These are phyloP conservation scores for Antitype chi DNA, from an alignment of 2,888 invertebrate genomes.

Conservation along the genomic window DNA sequence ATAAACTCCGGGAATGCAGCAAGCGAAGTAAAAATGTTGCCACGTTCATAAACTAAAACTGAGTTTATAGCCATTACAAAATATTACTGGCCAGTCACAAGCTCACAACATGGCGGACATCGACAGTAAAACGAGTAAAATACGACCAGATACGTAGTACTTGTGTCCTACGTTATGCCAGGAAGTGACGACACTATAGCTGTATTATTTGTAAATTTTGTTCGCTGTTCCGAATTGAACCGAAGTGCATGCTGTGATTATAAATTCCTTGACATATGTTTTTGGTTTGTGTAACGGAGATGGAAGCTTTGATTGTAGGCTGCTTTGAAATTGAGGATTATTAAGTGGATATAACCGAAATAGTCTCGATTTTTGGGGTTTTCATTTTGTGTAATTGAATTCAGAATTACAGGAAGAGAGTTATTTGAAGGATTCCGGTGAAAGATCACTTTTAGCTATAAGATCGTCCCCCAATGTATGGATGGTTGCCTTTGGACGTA, in stretches of 20 bases:
- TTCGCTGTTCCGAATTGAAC: conserved; percentile 39
- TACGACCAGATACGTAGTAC: conserved; percentile 40
- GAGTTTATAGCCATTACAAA: conserved; percentile 69
- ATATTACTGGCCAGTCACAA: conserved; percentile 55
- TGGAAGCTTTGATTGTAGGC: conserved; percentile 11
- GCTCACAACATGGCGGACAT: conserved; percentile 19
- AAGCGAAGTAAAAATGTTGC: conserved; percentile 24
- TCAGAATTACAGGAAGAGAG: no score
- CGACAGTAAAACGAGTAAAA: conserved; percentile 56
- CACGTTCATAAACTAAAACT: conserved; percentile 41
- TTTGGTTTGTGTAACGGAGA: conserved; percentile 10
- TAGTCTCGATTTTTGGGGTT: no score
- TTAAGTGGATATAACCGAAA: not conserved
- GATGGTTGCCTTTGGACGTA: no score
- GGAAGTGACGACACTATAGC: conserved; percentile 56
- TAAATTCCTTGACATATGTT: conserved; percentile 49
- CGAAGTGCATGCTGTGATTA: conserved; percentile 28
- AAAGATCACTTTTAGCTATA: no score
- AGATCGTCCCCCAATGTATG: no score
- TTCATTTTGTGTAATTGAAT: no score
- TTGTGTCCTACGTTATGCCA: conserved; percentile 47
- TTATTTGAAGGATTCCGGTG: no score
- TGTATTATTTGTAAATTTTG: conserved; percentile 55
- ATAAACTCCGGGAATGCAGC: conserved; percentile 12
- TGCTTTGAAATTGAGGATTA: not conserved